Evolutionary conservation across 1,140 invertebrate species (phyloP).

Genomic region (Aphaenogaster floridana): DNA sequence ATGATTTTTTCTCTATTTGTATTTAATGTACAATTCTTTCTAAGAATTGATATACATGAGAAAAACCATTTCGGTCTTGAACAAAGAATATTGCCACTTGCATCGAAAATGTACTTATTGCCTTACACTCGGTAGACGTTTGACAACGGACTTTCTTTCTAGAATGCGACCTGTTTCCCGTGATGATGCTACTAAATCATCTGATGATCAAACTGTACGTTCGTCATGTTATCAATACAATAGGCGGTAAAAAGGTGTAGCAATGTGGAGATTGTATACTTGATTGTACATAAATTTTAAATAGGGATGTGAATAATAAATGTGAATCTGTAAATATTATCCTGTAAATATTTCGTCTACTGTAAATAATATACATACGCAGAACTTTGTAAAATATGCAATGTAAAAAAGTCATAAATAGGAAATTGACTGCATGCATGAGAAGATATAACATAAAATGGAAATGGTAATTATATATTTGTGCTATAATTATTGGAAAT

Average conservation of each 20-base stretch:
- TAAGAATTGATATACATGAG: conserved; percentile 6
- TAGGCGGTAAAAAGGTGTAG: not conserved
- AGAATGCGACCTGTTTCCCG: conserved; percentile 76
- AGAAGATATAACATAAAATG: not conserved
- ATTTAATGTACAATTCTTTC: not conserved
- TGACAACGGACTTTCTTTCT: conserved; percentile 73
- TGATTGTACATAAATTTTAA: conserved; percentile 13
- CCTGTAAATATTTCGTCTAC: conserved; percentile 1
- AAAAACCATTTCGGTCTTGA: not conserved
- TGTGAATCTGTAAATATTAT: conserved; percentile 16
- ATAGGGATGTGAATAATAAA: conserved; percentile 24
- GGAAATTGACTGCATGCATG: not conserved
- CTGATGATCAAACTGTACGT: conserved; percentile 77
- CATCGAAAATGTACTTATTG: conserved; percentile 9
- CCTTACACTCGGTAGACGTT: not conserved
- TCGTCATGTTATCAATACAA: conserved; percentile 39
- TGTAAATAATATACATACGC: not conserved
- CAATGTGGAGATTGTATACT: not conserved
- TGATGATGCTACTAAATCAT: conserved; percentile 78
- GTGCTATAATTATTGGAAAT: not conserved
- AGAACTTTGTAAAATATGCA: conserved; percentile 18
- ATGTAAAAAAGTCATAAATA: conserved; percentile 25
- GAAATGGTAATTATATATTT: conserved; percentile 28
- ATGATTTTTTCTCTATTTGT: not conserved
- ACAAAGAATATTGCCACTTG: not conserved